Evolutionary conservation across 2,113 vertebrate genomes (phyloP).

Genomic region (Redunca redunca): DNA sequence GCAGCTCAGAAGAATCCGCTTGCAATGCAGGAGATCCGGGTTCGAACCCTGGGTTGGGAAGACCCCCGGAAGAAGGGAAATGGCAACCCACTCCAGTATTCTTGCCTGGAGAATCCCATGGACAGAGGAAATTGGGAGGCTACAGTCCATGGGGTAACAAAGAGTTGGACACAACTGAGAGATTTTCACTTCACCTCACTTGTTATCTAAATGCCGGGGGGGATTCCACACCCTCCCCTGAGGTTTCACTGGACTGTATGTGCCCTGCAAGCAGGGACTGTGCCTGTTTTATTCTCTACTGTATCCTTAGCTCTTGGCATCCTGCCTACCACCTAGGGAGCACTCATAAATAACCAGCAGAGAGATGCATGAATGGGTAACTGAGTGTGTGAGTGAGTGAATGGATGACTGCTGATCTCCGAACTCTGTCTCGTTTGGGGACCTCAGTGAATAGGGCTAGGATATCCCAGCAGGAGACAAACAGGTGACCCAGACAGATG

Average conservation of each 20-base stretch:
- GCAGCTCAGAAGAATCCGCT: neutral
- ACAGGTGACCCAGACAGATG: neutral
- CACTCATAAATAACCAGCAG: neutral
- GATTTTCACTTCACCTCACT: neutral
- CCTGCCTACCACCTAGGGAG: neutral
- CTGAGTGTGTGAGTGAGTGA: neutral
- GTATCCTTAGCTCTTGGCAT: neutral
- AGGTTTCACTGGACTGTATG: neutral
- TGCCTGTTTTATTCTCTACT: neutral
- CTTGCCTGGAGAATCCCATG: neutral
- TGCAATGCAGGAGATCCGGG: neutral
- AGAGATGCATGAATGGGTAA: neutral
- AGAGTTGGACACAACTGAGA: neutral
- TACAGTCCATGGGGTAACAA: neutral
- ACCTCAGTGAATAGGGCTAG: neutral
- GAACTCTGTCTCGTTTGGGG: neutral
- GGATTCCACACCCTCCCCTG: neutral
- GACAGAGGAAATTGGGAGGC: neutral
- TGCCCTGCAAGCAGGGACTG: no score
- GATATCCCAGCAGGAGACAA: neutral
- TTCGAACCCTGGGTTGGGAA: neutral
- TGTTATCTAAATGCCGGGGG: neutral
- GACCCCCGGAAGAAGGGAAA: neutral
- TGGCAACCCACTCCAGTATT: neutral
- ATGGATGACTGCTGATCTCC: neutral